Evolutionary conservation across 1,140 invertebrate species (phyloP), one percentile per base, ranked within the genome.

Genomic region (Mesaphorura yosii): DNA sequence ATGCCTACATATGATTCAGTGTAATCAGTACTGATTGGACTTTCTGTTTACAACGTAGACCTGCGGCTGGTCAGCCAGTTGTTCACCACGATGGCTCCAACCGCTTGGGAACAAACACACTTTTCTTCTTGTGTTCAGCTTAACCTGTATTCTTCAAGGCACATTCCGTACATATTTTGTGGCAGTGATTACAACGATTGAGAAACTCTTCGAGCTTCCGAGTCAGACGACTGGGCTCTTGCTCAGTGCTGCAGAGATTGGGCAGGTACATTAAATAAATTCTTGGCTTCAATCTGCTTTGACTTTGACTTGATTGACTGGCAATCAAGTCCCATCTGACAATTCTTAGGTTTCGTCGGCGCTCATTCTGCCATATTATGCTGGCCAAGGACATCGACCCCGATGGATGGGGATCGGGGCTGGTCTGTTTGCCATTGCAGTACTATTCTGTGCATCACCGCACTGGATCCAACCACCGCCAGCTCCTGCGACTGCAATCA

Each of bases 81-180:
- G 77, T 55, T 72, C 75, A 29, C 83, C 84, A 0, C 66, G 69
- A 1, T 87, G 82, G 78, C 66, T 84, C 27, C 79, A 85, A 53
- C 73, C 73, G 12, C 83, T 89, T 62, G 84, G 86, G 28, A 88
- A 86, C 23, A 89, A 88, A 59, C 81, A 89, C 64, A 78, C 84
- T 26, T 93, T 93, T 68, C 77, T 93, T 66, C 76, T 84, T 52
- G 83, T 86, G 12, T 93, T 92, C 69, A 86, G 88, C 64, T 74
- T 87, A 51, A 86, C 85, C 17, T 88, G 86, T 79, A 85, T 93
- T 0, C 73, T 92, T 12, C 88, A 91, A 70, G 89, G 89, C 27
- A 91, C 92, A 83, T 93, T 87, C 68, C 86, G 86, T 69, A 92
- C 88, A 20, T 97, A 96, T 70, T 90, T 96, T 68, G 91, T 93